Evolutionary conservation across 1,140 invertebrate genomes (phyloP).

Genomic region (Asobara japonica): DNA sequence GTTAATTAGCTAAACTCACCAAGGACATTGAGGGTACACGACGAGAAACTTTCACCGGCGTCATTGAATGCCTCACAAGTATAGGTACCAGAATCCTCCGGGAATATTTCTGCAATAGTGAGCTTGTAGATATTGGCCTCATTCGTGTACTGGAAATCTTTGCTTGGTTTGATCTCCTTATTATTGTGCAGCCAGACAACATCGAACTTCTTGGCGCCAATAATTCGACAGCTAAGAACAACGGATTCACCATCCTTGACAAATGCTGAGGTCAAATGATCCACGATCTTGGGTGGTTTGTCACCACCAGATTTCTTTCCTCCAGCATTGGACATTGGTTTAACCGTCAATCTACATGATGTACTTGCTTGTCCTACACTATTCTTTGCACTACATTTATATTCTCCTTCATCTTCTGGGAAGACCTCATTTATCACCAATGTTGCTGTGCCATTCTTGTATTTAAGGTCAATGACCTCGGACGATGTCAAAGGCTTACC

Average conservation of each 20-base stretch:
- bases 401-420: constrained; percentile 92
- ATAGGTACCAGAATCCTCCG: constrained; percentile 92
- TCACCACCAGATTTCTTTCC: constrained; percentile 71
- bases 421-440: constrained; percentile 91
- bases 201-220: constrained; percentile 88
- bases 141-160: constrained; percentile 93
- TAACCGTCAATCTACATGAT: constrained; percentile 83
- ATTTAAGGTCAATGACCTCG: constrained; percentile 90
- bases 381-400: constrained; percentile 90
- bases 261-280: constrained; percentile 80
- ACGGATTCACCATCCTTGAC: constrained; percentile 90
- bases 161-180: constrained; percentile 95
- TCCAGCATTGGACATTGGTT: constrained; percentile 72
- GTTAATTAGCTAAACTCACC: constrained; percentile 66
- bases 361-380: constrained; percentile 85
- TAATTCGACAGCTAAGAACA: constrained; percentile 85
- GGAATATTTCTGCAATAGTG: constrained; percentile 93
- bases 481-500: constrained; percentile 78
- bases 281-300: constrained; percentile 84
- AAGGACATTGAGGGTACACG: constrained; percentile 84
- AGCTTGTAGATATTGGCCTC: constrained; percentile 92
- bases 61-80: constrained; percentile 97
- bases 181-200: constrained; percentile 96
- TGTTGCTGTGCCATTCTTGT: constrained; percentile 86
- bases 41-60: constrained; percentile 91